Evolutionary conservation across 2,797 vertebrate species (phyloP).

Genomic region (Spinibarbus caldwelli): DNA sequence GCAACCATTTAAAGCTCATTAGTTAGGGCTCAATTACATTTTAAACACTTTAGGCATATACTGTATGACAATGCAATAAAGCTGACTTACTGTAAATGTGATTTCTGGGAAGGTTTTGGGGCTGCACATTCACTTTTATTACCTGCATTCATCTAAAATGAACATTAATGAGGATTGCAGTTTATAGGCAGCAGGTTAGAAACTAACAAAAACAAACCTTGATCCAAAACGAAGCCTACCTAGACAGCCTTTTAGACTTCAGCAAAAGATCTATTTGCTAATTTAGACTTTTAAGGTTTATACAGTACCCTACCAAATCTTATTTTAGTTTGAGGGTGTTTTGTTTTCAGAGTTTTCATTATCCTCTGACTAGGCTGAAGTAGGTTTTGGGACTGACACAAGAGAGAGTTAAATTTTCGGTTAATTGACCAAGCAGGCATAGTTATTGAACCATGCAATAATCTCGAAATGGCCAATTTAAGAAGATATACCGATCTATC

Average conservation of each 20-base stretch:
- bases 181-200: neutral
- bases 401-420: neutral
- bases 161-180: constrained; percentile 1
- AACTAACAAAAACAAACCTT: neutral
- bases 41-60: constrained; percentile 22
- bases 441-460: constrained; percentile 6
- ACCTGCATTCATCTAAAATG: constrained; percentile 15
- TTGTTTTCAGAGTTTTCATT: constrained; percentile 6
- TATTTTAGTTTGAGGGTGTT: neutral
- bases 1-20: constrained; percentile 32
- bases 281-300: neutral
- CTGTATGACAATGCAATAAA: constrained; percentile 25
- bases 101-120: constrained; percentile 9
- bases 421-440: neutral
- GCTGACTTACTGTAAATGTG: constrained; percentile 27
- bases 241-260: neutral
- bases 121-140: constrained; percentile 28
- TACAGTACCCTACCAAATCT: neutral
- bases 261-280: neutral
- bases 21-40: constrained; percentile 12
- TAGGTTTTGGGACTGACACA: constrained; percentile 17
- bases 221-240: neutral
- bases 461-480: constrained; percentile 15
- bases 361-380: neutral
- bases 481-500: neutral